Percentiles rank a stretch among this genome's conserved stretches.
Conservation (phyloP, 2,797 vertebrate genomes). For the Aquila chrysaetos region DNA sequence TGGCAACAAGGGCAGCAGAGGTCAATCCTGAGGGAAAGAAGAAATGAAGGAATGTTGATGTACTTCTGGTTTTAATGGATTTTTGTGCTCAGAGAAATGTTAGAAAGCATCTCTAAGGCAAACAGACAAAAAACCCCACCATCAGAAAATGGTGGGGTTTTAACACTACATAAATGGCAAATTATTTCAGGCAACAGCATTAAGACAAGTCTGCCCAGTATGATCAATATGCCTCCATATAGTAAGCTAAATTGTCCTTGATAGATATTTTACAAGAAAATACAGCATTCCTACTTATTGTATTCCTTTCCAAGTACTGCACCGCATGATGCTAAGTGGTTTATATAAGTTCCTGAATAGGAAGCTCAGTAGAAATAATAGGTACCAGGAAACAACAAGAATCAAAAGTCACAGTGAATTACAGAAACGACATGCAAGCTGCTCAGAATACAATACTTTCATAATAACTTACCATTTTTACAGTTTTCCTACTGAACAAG, state of each 20-base stretch:
- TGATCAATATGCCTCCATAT: not conserved
- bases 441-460: constrained; percentile 49
- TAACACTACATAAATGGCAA: not conserved
- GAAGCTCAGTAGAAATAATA: constrained; percentile 62
- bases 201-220: not conserved
- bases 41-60: constrained; percentile 39
- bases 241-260: not conserved
- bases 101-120: not conserved
- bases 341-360: constrained; percentile 48
- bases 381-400: constrained; percentile 57
- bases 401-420: constrained; percentile 62
- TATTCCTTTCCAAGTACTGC: constrained; percentile 37
- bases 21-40: constrained; percentile 79
- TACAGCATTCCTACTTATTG: constrained; percentile 12
- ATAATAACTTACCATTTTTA: constrained; percentile 52
- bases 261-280: constrained; percentile 51
- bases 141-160: not conserved
- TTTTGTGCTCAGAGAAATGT: constrained; percentile 16
- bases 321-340: constrained; percentile 51
- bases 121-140: not conserved
- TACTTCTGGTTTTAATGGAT: constrained; percentile 12
- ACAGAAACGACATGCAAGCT: constrained; percentile 4
- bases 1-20: constrained; percentile 90
- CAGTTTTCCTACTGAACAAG: constrained; percentile 49
- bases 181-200: not conserved